phyloP scores from a whole-genome alignment of 53 echinoderm and acorn worm species.

The Crossaster papposus region DNA sequence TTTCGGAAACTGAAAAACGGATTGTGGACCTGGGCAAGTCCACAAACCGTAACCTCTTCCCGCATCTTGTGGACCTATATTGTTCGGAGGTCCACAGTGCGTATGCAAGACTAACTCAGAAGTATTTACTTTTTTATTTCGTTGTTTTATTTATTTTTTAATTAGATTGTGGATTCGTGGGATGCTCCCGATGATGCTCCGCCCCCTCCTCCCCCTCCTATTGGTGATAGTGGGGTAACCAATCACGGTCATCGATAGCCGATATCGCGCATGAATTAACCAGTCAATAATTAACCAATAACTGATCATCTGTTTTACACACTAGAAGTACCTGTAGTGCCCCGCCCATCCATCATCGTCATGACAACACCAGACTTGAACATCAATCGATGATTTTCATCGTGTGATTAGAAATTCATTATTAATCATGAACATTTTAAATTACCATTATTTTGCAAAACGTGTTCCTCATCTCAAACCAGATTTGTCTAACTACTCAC shows the following conservation, averaged over 20 bases:
- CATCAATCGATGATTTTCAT: neutral
- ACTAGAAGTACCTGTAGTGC: neutral
- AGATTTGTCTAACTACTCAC: too few species aligned
- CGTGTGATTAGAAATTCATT: neutral
- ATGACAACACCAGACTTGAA: neutral
- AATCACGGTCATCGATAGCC: neutral
- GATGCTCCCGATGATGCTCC: constrained; percentile 3
- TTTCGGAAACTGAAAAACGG: too few species aligned
- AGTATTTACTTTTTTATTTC: neutral
- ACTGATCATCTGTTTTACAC: neutral
- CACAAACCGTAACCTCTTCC: too few species aligned
- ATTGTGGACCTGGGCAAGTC: too few species aligned
- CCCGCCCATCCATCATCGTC: neutral
- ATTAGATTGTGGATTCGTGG: constrained; percentile 3
- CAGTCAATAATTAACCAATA: neutral
- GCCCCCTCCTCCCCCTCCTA: constrained; percentile 36
- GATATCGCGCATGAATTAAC: constrained; percentile 13
- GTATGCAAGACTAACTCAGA: too few species aligned
- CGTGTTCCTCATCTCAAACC: too few species aligned
- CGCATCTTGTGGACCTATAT: too few species aligned
- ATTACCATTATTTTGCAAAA: too few species aligned
- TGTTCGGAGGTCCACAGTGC: too few species aligned
- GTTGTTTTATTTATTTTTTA: neutral
- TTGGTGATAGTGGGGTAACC: constrained; percentile 38
- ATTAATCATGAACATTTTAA: neutral